Evolutionary conservation across 2,797 vertebrate genomes (phyloP).

Genomic region (Eulemur albifrons): DNA sequence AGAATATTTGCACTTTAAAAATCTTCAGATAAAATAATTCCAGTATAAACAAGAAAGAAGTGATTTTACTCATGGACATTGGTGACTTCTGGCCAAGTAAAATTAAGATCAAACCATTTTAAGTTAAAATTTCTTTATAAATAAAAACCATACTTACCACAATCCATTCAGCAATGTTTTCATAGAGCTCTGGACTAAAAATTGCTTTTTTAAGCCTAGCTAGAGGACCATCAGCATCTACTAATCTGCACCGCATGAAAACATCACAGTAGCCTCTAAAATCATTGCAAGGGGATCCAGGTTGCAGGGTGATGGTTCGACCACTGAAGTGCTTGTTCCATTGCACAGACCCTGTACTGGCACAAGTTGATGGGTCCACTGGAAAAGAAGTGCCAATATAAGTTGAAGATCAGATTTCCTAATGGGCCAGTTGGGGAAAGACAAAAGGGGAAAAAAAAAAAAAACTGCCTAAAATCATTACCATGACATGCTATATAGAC

Average conservation of each 20-base stretch:
- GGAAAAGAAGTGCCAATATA: slow-evolving; percentile 66
- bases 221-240: slow-evolving; percentile 97
- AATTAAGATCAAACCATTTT: slow-evolving; percentile 42
- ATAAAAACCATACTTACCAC: slow-evolving; percentile 88
- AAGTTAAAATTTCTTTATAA: slow-evolving; percentile 30
- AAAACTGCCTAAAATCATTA: background rate
- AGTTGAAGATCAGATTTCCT: background rate
- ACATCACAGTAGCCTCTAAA: slow-evolving; percentile 98
- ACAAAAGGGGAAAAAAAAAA: background rate
- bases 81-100: slow-evolving; percentile 6
- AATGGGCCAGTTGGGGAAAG: background rate
- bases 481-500: background rate
- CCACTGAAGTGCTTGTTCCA: slow-evolving; percentile 87
- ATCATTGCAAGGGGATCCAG: slow-evolving; percentile 97
- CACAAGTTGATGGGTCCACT: slow-evolving; percentile 92
- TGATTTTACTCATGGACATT: background rate
- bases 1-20: slow-evolving; percentile 10
- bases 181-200: slow-evolving; percentile 95
- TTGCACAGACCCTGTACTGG: slow-evolving; percentile 91
- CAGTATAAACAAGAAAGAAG: background rate
- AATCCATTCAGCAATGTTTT: slow-evolving; percentile 98
- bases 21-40: background rate
- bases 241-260: slow-evolving; percentile 95
- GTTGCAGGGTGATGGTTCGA: slow-evolving; percentile 91
- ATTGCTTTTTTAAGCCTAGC: slow-evolving; percentile 97